Evolutionary conservation across 2,113 vertebrate genomes (phyloP).

Genomic region (Elaphurus davidianus): DNA sequence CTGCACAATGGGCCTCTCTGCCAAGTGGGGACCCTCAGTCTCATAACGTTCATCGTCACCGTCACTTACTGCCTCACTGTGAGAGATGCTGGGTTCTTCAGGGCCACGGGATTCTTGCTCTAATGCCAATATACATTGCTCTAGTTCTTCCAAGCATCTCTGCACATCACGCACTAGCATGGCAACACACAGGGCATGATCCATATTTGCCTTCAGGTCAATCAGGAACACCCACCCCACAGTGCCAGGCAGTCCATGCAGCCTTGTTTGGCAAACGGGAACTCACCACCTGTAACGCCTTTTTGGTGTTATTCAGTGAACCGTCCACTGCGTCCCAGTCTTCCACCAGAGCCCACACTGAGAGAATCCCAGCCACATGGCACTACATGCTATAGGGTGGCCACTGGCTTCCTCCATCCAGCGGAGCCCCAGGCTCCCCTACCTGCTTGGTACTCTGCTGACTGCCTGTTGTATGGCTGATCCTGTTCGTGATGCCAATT

Average conservation of each 20-base stretch:
- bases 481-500: background rate
- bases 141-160: background rate
- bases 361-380: background rate
- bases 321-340: background rate
- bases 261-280: background rate
- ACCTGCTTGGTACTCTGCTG: background rate
- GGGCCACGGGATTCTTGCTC: background rate
- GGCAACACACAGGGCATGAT: background rate
- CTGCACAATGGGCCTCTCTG: background rate
- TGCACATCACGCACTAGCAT: fast-evolving
- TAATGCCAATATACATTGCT: background rate
- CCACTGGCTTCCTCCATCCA: background rate
- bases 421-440: background rate
- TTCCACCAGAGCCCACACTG: background rate
- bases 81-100: background rate
- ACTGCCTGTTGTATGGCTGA: background rate
- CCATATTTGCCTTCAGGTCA: background rate
- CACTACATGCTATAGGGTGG: fast-evolving
- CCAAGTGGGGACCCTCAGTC: background rate
- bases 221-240: background rate
- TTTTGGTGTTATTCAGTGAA: background rate
- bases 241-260: background rate
- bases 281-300: background rate
- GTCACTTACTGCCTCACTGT: background rate
- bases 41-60: background rate